Percentiles rank a stretch among this genome's conserved stretches.
These are phyloP conservation scores for Anthonomus grandis DNA, from an alignment of 1,140 invertebrate genomes.

Conservation along the genomic window DNA sequence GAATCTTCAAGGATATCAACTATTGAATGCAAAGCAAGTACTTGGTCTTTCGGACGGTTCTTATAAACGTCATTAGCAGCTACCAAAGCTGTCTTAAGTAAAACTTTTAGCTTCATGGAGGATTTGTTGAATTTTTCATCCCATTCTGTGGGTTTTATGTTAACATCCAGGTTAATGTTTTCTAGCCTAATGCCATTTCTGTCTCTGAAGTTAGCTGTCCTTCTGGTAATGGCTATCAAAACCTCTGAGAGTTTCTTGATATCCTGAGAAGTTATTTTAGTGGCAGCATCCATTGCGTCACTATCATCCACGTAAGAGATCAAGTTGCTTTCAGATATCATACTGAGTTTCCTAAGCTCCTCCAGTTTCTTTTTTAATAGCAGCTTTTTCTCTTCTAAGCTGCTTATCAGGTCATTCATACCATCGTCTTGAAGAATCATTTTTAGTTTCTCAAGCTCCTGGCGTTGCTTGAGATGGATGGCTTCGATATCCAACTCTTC, in stretches of 20 bases:
- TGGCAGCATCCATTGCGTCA: slow-evolving; percentile 40
- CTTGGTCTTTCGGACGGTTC: slow-evolving; percentile 43
- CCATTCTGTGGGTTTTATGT: slow-evolving; percentile 26
- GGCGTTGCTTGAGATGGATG: slow-evolving; percentile 32
- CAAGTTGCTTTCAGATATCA: slow-evolving; percentile 36
- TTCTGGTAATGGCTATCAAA: slow-evolving; percentile 42
- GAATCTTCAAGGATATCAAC: slow-evolving; percentile 37
- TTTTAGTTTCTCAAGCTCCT: slow-evolving; percentile 38
- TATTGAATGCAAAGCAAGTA: slow-evolving; percentile 39
- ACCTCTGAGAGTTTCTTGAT: slow-evolving; percentile 45
- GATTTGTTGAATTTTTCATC: slow-evolving; percentile 38
- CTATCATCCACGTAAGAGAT: slow-evolving; percentile 39
- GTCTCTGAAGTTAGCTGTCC: slow-evolving; percentile 40
- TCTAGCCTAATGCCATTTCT: slow-evolving; percentile 42
- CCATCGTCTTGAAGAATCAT: slow-evolving; percentile 39
- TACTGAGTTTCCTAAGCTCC: slow-evolving; percentile 40
- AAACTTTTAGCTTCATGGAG: slow-evolving; percentile 39
- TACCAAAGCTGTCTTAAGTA: slow-evolving; percentile 43
- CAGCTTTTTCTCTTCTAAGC: slow-evolving; percentile 42
- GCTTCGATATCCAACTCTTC: slow-evolving; percentile 37
- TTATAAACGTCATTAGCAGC: slow-evolving; percentile 47
- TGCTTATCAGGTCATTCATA: slow-evolving; percentile 41
- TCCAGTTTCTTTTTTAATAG: slow-evolving; percentile 43
- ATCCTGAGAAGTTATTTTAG: slow-evolving; percentile 39
- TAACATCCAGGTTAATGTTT: slow-evolving; percentile 40